These are phyloP conservation scores for Sardinella longiceps DNA, from an alignment of 2,797 vertebrate species.

Conservation along the genomic window DNA sequence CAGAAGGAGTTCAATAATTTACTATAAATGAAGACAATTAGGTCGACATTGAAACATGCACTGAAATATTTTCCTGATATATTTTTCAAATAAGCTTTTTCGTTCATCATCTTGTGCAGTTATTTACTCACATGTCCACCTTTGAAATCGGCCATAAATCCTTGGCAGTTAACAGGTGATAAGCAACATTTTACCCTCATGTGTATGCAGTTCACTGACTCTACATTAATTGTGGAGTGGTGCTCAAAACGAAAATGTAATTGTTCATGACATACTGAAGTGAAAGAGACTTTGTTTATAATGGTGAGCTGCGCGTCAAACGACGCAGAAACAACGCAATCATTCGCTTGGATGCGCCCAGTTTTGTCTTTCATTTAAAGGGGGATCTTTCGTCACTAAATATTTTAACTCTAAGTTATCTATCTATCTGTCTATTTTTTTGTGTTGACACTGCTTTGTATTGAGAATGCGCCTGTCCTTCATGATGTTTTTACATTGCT, in stretches of 20 bases:
- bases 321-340: constrained; percentile 26
- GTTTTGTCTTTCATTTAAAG: constrained; percentile 23
- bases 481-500: not conserved
- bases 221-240: constrained; percentile 5
- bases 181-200: not conserved
- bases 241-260: constrained; percentile 4
- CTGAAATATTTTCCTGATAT: constrained; percentile 18
- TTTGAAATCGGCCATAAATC: constrained; percentile 18
- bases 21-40: not conserved
- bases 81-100: constrained; percentile 16
- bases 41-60: constrained; percentile 12
- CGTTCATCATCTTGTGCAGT: not conserved
- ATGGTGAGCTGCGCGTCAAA: constrained; percentile 19
- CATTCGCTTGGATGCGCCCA: constrained; percentile 19
- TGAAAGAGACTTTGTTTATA: not conserved
- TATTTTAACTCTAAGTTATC: not conserved
- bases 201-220: constrained; percentile 12
- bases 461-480: not conserved
- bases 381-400: constrained; percentile 9
- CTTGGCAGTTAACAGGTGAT: constrained; percentile 7
- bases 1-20: not conserved
- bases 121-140: constrained; percentile 1
- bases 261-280: not conserved
- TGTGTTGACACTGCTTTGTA: not conserved
- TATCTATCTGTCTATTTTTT: not conserved